phyloP scores from a whole-genome alignment of 1,140 invertebrate genomes.

The Drosophila triauraria region DNA sequence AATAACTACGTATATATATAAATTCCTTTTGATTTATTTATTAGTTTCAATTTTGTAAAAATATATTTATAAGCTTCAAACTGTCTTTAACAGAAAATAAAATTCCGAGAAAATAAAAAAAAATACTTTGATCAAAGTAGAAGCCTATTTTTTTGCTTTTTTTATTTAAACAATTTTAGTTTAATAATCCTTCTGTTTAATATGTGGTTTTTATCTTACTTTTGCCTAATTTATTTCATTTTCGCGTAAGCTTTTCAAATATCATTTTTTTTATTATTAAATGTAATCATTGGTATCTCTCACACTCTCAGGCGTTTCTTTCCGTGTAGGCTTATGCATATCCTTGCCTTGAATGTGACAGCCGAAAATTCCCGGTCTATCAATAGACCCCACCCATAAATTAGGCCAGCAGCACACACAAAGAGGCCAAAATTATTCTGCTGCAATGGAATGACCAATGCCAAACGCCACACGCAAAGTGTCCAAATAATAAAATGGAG shows the following conservation, averaged over 20 bases:
- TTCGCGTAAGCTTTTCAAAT: background rate
- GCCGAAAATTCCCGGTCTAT: constrained; percentile 36
- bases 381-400: constrained; percentile 58
- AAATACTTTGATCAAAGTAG: background rate
- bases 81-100: background rate
- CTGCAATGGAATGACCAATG: constrained; percentile 65
- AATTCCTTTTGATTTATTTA: too few relatives aligned
- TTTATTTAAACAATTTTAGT: background rate
- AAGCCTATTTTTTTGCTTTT: too few relatives aligned
- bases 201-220: background rate
- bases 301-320: background rate
- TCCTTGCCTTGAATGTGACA: constrained; percentile 71
- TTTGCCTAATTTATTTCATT: background rate
- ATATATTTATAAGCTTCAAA: too few relatives aligned
- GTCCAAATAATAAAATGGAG: constrained; percentile 14
- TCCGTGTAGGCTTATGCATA: constrained; percentile 36
- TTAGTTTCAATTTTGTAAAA: too few relatives aligned
- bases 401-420: constrained; percentile 55
- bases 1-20: too few relatives aligned
- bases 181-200: background rate
- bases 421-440: constrained; percentile 74
- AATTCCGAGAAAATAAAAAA: background rate
- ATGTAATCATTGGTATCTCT: background rate
- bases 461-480: constrained; percentile 43
- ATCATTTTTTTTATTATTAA: background rate